Conservation (phyloP, 2,113 vertebrate species). For the Rhombomys opimus region DNA sequence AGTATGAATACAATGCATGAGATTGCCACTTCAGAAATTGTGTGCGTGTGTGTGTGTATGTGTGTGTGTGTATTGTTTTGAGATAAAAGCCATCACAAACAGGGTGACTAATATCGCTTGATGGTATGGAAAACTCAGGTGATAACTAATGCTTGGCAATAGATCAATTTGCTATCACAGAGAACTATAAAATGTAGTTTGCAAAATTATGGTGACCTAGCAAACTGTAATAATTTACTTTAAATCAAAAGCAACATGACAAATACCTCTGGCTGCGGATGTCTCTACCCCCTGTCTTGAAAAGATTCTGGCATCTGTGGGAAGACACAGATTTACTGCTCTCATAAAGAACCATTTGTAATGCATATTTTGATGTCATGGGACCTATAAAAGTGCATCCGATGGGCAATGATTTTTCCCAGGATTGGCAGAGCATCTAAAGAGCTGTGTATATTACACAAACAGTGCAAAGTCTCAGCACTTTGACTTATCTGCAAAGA, state of each 20-base stretch:
- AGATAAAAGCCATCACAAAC: background rate
- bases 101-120: conserved; percentile 23
- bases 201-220: conserved; percentile 61
- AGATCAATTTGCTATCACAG: conserved; percentile 60
- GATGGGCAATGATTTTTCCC: conserved; percentile 19
- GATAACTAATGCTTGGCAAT: conserved; percentile 29
- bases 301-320: conserved; percentile 34
- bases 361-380: conserved; percentile 62
- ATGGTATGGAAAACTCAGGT: conserved; percentile 27
- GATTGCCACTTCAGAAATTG: conserved; percentile 6
- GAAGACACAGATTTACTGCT: conserved; percentile 62
- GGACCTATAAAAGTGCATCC: conserved; percentile 55
- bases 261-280: conserved; percentile 43
- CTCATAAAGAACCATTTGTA: conserved; percentile 58
- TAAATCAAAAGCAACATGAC: conserved; percentile 64
- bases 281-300: conserved; percentile 30
- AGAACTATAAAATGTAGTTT: conserved; percentile 52
- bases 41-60: too few species aligned
- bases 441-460: conserved; percentile 12
- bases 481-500: conserved; percentile 23
- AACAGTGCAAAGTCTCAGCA: background rate
- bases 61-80: background rate
- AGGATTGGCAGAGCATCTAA: conserved; percentile 7
- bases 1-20: background rate
- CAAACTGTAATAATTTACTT: conserved; percentile 64